These are phyloP conservation scores for Lethocerus indicus DNA, from an alignment of 1,140 invertebrate genomes.

Conservation along the genomic window DNA sequence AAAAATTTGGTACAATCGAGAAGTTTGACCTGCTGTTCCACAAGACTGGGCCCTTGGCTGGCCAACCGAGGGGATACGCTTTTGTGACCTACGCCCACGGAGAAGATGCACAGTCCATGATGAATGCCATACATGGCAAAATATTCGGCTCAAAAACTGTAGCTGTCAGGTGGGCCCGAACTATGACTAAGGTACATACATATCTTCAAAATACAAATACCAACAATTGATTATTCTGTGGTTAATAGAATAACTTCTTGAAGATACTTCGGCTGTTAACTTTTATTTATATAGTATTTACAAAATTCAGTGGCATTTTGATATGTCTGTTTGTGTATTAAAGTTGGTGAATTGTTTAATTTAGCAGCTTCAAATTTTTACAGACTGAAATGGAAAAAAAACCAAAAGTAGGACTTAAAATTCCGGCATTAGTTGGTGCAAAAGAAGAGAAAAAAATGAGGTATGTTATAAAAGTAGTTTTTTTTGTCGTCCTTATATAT, in stretches of 20 bases:
- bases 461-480: too few species aligned
- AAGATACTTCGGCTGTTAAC: too few species aligned
- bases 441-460: constrained; percentile 28
- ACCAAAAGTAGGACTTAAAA: constrained; percentile 51
- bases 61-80: constrained; percentile 81
- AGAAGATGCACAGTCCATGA: constrained; percentile 44
- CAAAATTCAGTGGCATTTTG: not conserved
- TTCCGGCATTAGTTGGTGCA: constrained; percentile 52
- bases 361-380: too few species aligned
- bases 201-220: too few species aligned
- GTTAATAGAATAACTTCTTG: too few species aligned
- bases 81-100: constrained; percentile 69
- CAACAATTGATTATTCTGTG: too few species aligned
- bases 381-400: too few species aligned
- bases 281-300: too few species aligned
- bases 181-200: constrained; percentile 41
- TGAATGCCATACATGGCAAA: constrained; percentile 54
- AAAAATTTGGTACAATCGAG: constrained; percentile 78
- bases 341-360: constrained; percentile 43
- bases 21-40: constrained; percentile 91
- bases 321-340: constrained; percentile 10
- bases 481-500: too few species aligned
- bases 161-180: constrained; percentile 67
- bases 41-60: constrained; percentile 67
- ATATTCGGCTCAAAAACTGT: constrained; percentile 54